Evolutionary conservation across 2,113 vertebrate species (phyloP).

Genomic region (Phylloscopus trochilus): DNA sequence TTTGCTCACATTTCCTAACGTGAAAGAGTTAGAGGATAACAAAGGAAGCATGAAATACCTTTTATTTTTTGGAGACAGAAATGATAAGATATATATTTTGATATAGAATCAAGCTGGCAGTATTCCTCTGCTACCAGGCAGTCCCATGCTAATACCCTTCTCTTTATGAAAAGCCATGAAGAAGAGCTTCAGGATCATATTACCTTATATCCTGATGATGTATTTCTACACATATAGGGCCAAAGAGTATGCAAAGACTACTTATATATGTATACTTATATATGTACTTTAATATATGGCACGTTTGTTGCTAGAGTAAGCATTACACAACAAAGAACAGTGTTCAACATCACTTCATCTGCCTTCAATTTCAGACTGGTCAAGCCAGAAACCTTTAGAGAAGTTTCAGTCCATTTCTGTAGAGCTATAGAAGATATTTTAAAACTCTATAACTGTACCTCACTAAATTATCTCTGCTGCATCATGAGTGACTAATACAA

Average conservation of each 20-base stretch:
- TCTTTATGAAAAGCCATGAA: background rate
- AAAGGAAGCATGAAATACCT: background rate
- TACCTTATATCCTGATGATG: background rate
- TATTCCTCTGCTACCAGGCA: background rate
- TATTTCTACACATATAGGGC: background rate
- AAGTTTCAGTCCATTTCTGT: background rate
- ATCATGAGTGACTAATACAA: background rate
- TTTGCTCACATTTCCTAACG: constrained; percentile 1
- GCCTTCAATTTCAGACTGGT: background rate
- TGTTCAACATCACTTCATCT: background rate
- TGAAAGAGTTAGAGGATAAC: constrained; percentile 22
- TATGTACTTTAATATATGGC: fast-evolving
- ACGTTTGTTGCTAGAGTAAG: background rate
- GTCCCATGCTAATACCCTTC: background rate
- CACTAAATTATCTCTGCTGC: background rate
- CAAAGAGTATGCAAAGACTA: background rate
- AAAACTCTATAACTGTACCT: background rate
- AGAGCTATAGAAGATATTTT: background rate
- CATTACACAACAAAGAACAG: background rate
- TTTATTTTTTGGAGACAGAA: background rate
- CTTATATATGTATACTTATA: no score
- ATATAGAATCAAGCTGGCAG: background rate
- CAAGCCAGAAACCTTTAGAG: background rate
- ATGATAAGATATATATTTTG: background rate
- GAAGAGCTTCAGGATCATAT: background rate